Conservation (phyloP, 92 coral and sea anemone species). For the Zoanthus sansibaricus region DNA sequence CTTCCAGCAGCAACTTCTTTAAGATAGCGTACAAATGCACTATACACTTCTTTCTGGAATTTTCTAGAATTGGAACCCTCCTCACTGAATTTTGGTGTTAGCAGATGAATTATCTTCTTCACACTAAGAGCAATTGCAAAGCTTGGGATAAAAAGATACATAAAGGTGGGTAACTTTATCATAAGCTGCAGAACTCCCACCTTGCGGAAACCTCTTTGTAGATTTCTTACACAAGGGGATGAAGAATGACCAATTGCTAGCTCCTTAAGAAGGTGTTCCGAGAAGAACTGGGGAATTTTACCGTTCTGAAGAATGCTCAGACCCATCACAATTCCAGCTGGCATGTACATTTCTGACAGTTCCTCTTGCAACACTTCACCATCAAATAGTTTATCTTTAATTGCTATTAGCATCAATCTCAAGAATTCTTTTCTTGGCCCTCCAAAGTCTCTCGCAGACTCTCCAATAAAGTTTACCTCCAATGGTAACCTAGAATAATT, state of each 20-base stretch:
- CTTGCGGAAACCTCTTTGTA: slow-evolving; percentile 48
- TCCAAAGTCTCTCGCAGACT: slow-evolving; percentile 49
- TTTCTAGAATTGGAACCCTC: slow-evolving; percentile 54
- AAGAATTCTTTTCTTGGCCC: slow-evolving; percentile 36
- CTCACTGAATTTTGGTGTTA: slow-evolving; percentile 46
- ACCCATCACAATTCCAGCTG: slow-evolving; percentile 58
- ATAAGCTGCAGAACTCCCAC: slow-evolving; percentile 59
- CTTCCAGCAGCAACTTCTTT: slow-evolving; percentile 55
- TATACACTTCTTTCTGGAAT: slow-evolving; percentile 48
- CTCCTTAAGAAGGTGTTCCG: slow-evolving; percentile 57
- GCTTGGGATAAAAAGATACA: slow-evolving; percentile 55
- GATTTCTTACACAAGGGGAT: slow-evolving; percentile 58
- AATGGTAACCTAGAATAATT: slow-evolving; percentile 37
- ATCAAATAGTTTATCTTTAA: slow-evolving; percentile 65
- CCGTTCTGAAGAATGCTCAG: slow-evolving; percentile 34
- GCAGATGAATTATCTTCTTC: slow-evolving; percentile 37
- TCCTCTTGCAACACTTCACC: slow-evolving; percentile 48
- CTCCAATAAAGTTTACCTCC: slow-evolving; percentile 62
- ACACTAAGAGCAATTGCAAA: slow-evolving; percentile 27
- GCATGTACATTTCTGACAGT: slow-evolving; percentile 50
- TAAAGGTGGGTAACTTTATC: slow-evolving; percentile 49
- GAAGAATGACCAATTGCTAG: slow-evolving; percentile 31
- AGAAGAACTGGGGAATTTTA: slow-evolving; percentile 49
- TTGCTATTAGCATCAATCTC: slow-evolving; percentile 20
- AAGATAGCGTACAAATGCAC: slow-evolving; percentile 39